Base-by-base conservation (phyloP, 2,888 invertebrate genomes). In the Leucoptera coffeella region DNA sequence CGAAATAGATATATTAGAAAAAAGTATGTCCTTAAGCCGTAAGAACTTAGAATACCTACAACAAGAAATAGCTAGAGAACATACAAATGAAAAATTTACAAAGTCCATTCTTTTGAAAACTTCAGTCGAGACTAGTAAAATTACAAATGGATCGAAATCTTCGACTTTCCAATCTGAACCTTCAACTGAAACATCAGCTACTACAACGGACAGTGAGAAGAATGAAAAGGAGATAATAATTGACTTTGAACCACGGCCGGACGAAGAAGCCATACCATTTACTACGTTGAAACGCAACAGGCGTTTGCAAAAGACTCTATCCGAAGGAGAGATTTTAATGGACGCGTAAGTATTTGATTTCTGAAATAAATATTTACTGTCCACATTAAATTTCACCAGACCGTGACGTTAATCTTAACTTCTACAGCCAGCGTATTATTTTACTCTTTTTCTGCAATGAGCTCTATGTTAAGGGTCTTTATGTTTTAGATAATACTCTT, bases 221-320 rank as follows among this genome's bases (percentile, higher is more conserved):
- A 80, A 80, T 41, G 82, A 83, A 47, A 78, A 78, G 39, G 89
- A 89, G 59, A 89, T 90, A 29, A 82, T 90, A 33, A 89, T 90
- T 36, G 86, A 90, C 48, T 90, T 89, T 49, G 88, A 90, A 55
- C 90, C 90, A 4, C 75, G 79, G 33, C 60, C 78, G 9, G 77
- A 77, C 27, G 74, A 74, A 22, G 77, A 77, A 37, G 78, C 82
- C 11, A 78, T 81, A 27, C 77, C 77, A 27, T 77, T 77, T 27
- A 76, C 77, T 32, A 74, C 75, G 3, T 38, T 65, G 22, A 44
- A 49, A 15, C 67, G 71, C 45, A 69, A 62, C 35, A 72, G 64
- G 39, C 67, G 61, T 40, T 55, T 54, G 47, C 80, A 82, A 31
- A 88, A 87, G 62, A 86, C 87, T 1, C 65, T 85, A 33, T 88